These are phyloP conservation scores for Rhynchotus rufescens DNA, from an alignment of 2,797 vertebrate species.

Conservation along the genomic window DNA sequence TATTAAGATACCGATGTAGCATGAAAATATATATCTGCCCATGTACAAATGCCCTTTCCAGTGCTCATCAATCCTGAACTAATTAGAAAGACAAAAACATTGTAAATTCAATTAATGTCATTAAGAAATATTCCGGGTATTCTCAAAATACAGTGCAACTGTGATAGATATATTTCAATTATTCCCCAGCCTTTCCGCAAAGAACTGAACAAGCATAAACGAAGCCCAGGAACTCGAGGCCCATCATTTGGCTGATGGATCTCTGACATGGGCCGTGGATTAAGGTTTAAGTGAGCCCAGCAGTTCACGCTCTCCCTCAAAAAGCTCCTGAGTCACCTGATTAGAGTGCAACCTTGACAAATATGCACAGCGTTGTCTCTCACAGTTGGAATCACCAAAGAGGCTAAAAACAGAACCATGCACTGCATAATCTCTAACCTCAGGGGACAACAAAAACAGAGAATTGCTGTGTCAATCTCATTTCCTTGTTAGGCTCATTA, in stretches of 20 bases:
- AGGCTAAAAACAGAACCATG: constrained; percentile 82
- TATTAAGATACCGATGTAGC: constrained; percentile 40
- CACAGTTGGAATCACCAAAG: constrained; percentile 80
- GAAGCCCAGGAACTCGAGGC: background rate
- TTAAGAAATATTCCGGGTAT: constrained; percentile 62
- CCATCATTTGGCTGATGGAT: background rate
- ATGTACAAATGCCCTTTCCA: constrained; percentile 42
- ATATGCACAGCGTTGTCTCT: constrained; percentile 77
- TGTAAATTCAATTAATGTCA: constrained; percentile 67
- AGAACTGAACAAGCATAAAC: constrained; percentile 30
- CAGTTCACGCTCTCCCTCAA: constrained; percentile 43
- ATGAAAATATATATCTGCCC: constrained; percentile 32
- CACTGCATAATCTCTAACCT: constrained; percentile 82
- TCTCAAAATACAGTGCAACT: constrained; percentile 47
- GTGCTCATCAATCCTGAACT: constrained; percentile 35
- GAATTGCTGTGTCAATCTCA: constrained; percentile 81
- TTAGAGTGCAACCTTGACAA: constrained; percentile 76
- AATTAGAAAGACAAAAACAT: constrained; percentile 70
- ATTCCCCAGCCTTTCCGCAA: constrained; percentile 24
- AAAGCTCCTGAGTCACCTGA: constrained; percentile 67
- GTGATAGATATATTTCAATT: constrained; percentile 63
- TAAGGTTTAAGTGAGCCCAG: constrained; percentile 28
- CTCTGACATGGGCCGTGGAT: background rate
- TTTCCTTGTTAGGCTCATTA: constrained; percentile 81
- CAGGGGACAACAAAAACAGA: constrained; percentile 78